Evolutionary conservation across 2,797 vertebrate genomes (phyloP).

Genomic region (Microhierax caerulescens): DNA sequence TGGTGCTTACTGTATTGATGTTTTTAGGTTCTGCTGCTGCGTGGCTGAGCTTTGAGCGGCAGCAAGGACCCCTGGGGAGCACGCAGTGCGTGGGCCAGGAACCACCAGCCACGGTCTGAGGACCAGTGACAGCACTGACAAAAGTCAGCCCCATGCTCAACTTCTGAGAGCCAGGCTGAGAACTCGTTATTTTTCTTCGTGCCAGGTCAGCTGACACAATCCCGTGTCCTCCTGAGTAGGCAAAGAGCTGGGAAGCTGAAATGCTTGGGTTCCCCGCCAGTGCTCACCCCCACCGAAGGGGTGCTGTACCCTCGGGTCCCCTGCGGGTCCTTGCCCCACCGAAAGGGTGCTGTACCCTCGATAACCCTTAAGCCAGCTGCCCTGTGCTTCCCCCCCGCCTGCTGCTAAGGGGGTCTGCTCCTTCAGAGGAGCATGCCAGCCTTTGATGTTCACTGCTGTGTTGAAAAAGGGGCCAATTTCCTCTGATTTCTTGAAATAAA

Average conservation of each 20-base stretch:
- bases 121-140: neutral
- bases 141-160: neutral
- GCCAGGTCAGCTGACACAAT: neutral
- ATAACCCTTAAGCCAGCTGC: neutral
- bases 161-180: neutral
- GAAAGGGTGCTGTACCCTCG: too few relatives aligned
- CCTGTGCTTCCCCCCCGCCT: neutral
- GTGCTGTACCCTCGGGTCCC: neutral
- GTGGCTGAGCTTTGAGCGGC: neutral
- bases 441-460: neutral
- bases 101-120: neutral
- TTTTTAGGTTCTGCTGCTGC: neutral
- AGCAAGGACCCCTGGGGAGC: neutral
- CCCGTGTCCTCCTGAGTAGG: neutral
- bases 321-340: too few relatives aligned
- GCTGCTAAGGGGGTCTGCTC: neutral
- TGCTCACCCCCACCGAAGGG: too few relatives aligned
- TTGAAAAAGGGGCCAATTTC: neutral
- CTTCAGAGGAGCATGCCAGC: neutral
- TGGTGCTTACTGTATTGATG: neutral
- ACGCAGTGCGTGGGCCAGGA: neutral
- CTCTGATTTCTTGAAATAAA: slow-evolving; percentile 24
- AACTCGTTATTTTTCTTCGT: neutral
- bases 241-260: neutral
- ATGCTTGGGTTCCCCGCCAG: neutral